Conservation (phyloP, 1,140 invertebrate genomes). For the Prorops nasuta region DNA sequence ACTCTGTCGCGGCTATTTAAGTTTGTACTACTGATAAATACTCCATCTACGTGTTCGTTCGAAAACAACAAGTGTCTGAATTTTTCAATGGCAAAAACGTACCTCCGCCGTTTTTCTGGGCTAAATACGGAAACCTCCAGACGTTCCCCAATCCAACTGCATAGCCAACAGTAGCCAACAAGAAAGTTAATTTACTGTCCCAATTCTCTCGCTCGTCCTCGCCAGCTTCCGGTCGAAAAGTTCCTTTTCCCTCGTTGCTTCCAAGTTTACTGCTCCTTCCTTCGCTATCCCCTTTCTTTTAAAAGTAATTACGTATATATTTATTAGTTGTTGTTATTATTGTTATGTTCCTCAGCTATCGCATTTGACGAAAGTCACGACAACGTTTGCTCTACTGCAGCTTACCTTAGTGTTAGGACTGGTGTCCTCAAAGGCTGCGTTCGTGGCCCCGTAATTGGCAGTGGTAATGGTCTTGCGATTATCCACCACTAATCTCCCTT, state of each 20-base stretch:
- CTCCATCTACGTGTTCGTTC: too few relatives aligned
- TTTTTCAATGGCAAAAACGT: constrained; percentile 25
- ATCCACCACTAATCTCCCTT: constrained; percentile 76
- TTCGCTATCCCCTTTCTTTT: constrained; percentile 45
- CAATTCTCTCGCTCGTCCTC: constrained; percentile 85
- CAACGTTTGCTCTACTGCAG: constrained; percentile 17
- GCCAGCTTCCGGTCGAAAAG: constrained; percentile 70
- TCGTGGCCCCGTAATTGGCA: constrained; percentile 79
- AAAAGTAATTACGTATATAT: constrained; percentile 1
- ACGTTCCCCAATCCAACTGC: constrained; percentile 95
- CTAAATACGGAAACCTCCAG: constrained; percentile 88
- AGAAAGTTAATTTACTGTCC: constrained; percentile 90
- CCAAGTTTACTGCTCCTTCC: constrained; percentile 56
- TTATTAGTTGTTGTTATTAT: background rate
- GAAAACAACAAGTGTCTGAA: background rate
- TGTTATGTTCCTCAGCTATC: background rate
- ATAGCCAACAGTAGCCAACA: constrained; percentile 87
- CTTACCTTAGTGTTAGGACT: constrained; percentile 64
- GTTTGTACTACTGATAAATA: too few relatives aligned
- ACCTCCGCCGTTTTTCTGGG: constrained; percentile 90
- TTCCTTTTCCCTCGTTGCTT: constrained; percentile 62
- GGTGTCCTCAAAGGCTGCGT: constrained; percentile 81
- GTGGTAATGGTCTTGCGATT: constrained; percentile 62
- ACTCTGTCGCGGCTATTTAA: too few relatives aligned
- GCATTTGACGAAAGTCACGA: too few relatives aligned